phyloP scores from a whole-genome alignment of 2,797 vertebrate genomes.

The Sebastes trivittatus region DNA sequence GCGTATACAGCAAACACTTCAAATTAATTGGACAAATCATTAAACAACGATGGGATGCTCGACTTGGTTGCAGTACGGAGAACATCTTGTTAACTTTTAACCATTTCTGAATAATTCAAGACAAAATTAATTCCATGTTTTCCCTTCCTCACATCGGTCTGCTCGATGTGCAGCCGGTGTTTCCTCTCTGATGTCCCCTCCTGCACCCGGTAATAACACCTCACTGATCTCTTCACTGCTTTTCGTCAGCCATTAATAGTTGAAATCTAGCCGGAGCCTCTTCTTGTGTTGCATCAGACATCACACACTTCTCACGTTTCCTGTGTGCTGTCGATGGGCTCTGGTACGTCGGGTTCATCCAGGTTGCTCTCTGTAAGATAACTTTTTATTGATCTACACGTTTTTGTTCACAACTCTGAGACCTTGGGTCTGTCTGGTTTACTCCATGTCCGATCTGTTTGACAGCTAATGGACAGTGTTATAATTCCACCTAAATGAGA shows the following conservation, averaged over 20 bases:
- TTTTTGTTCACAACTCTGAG: background rate
- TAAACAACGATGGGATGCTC: background rate
- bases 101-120: background rate
- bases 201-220: background rate
- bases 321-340: background rate
- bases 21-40: background rate
- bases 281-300: background rate
- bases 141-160: background rate
- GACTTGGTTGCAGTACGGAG: background rate
- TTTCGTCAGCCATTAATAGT: conserved; percentile 6
- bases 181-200: background rate
- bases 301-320: background rate
- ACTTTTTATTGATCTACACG: background rate
- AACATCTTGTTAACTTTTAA: background rate
- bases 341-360: background rate
- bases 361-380: background rate
- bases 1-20: background rate
- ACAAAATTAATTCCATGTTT: background rate
- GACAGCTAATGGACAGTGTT: background rate
- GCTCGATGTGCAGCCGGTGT: background rate
- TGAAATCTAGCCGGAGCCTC: background rate
- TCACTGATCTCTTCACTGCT: background rate
- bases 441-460: background rate
- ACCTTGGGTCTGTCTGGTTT: background rate
- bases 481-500: background rate